A percentile compares a stretch with the other conserved stretches of the same genome.
phyloP scores from a whole-genome alignment of 2,888 invertebrate genomes.

The Trichogramma evanescens region DNA sequence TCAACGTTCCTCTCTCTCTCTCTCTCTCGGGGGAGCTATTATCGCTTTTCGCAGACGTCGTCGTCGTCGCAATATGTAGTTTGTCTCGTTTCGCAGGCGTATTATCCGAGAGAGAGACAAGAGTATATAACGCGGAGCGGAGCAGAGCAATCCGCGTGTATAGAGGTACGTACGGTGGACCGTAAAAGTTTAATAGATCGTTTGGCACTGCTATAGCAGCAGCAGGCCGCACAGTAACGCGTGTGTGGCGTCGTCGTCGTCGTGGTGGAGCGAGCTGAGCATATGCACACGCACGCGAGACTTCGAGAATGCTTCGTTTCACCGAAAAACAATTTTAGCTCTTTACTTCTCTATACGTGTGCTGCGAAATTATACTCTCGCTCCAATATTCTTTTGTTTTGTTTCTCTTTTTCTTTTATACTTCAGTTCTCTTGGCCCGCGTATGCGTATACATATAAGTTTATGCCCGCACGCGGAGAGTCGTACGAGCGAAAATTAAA shows the following conservation, averaged over 20 bases:
- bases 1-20: too few species aligned
- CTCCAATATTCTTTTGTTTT: not conserved
- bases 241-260: too few species aligned
- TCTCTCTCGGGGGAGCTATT: too few species aligned
- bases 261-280: too few species aligned
- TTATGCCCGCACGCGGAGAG: not conserved
- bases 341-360: conserved; percentile 1
- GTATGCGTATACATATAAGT: too few species aligned
- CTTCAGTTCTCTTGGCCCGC: too few species aligned
- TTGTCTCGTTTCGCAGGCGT: too few species aligned
- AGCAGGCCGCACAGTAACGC: conserved; percentile 26
- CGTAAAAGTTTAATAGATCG: conserved; percentile 43
- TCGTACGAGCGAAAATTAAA: conserved; percentile 16
- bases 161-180: conserved; percentile 24
- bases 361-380: conserved; percentile 2
- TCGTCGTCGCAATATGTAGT: too few species aligned
- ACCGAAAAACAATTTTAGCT: conserved; percentile 35
- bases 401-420: not conserved
- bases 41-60: too few species aligned
- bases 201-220: conserved; percentile 28
- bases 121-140: too few species aligned
- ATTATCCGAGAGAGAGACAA: too few species aligned
- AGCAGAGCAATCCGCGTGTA: conserved; percentile 1
- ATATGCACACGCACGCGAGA: conserved; percentile 15
- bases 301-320: conserved; percentile 39